These are phyloP conservation scores for Apogon talboti DNA, from an alignment of 2,797 vertebrate species.

Conservation along the genomic window DNA sequence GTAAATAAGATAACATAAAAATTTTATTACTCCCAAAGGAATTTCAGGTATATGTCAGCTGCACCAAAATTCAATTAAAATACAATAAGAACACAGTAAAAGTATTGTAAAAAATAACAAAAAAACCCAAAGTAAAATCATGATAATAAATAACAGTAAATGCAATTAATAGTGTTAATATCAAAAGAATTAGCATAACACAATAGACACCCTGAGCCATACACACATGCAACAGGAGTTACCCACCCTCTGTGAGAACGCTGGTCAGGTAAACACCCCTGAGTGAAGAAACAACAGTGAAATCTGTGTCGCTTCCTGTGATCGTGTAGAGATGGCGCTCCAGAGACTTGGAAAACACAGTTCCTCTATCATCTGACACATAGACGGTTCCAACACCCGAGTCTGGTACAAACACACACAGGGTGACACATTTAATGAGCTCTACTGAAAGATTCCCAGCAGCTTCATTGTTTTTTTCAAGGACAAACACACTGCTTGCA, in stretches of 20 bases:
- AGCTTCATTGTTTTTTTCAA: constrained; percentile 7
- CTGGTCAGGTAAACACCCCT: constrained; percentile 93
- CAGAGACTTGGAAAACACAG: constrained; percentile 93
- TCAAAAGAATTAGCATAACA: no score
- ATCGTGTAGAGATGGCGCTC: constrained; percentile 92
- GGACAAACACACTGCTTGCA: neutral
- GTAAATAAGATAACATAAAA: no score
- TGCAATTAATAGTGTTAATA: no score
- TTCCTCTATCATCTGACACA: constrained; percentile 91
- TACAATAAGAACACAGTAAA: no score
- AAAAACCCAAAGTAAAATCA: no score
- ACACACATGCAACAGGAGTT: neutral
- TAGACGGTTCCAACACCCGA: constrained; percentile 92
- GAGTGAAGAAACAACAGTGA: constrained; percentile 91
- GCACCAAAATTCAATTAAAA: no score
- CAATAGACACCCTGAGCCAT: no score
- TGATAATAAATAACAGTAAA: no score
- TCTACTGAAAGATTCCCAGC: neutral
- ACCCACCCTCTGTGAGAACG: constrained; percentile 87
- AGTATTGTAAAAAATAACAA: no score
- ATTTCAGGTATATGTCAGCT: no score
- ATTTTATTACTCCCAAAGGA: no score
- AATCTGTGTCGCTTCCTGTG: constrained; percentile 92
- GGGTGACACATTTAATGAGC: neutral
- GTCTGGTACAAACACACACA: constrained; percentile 78